These are phyloP conservation scores for Casuarius casuarius DNA, from an alignment of 2,113 vertebrate species.

Conservation along the genomic window DNA sequence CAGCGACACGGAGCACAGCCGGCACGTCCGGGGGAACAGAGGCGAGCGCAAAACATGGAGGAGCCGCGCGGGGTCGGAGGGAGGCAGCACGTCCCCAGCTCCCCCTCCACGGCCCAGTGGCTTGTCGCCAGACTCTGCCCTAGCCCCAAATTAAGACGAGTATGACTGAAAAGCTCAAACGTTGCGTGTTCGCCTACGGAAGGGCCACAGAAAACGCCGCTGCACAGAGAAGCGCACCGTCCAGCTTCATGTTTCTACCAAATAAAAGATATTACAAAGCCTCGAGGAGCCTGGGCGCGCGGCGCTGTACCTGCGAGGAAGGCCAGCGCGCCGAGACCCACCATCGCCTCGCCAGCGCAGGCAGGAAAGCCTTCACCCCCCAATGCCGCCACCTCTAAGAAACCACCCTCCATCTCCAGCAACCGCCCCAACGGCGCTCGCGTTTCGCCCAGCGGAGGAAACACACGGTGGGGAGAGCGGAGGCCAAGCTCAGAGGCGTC, in stretches of 20 bases:
- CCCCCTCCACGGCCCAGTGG: neutral
- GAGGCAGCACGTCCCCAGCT: fast-evolving
- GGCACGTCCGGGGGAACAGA: neutral
- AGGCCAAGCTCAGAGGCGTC: fast-evolving
- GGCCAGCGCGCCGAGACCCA: neutral
- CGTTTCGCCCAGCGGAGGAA: no score
- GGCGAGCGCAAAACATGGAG: neutral
- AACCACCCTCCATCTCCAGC: neutral
- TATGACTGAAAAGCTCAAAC: neutral
- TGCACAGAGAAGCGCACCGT: fast-evolving
- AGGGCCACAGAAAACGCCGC: neutral
- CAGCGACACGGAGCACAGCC: neutral
- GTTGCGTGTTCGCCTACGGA: fast-evolving
- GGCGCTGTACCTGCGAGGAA: neutral
- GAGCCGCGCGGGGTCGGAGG: neutral
- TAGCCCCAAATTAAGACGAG: neutral
- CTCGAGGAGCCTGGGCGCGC: neutral
- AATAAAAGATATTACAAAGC: fast-evolving
- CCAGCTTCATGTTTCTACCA: neutral
- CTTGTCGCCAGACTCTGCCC: neutral
- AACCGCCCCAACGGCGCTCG: neutral
- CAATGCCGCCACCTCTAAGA: no score
- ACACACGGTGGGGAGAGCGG: neutral
- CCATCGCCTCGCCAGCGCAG: neutral
- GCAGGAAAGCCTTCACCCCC: neutral